Base-by-base conservation (phyloP, 2,797 vertebrate species). In the Prunella strophiata region DNA sequence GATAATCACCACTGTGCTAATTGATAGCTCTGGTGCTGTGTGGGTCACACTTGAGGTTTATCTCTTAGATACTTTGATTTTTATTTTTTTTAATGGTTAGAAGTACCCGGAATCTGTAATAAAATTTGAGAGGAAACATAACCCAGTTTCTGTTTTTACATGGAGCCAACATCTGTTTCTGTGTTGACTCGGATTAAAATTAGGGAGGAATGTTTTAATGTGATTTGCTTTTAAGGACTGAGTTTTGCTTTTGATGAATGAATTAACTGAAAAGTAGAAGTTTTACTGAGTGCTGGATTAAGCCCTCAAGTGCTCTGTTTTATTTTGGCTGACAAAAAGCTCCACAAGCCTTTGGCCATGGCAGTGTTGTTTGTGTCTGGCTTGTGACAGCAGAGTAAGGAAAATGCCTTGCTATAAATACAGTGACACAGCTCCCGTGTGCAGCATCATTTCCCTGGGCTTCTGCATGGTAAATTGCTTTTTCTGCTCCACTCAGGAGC, bases 241-340 rank as follows among this genome's bases (percentile, higher is more conserved):
- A 19, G 59, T 89, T 87, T 80, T 77, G 43, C 70, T 85, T 87
- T 65, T 84, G 63, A 51, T 81, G 61, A 77, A 88, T 86, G 70
- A 84, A 75, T 78, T 15, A 65, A 75, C n/a, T 58, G 73, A 68
- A 61, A 78, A 34, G 43, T 19, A 42, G 42, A 78, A 22, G 10
- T 73, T 89, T 48, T 65, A 30, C 71, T 48, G 62, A 77, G 34
- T 10, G 27, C 54, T 80, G 87, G 47, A 54, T 88, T 51, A 88
- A 91, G 17, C 25, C 75, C 62, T 80, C 19, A 7, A 82, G 50
- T n/a, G 36, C 72, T 71, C 30, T 55, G n/a, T 52, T 83, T 89
- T 88, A 36, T 89, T 93, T 80, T 88, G 83, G 59, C 72, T 89
- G 78, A 78, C 91, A 78, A 63, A 92, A 84, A 58, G 23, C 74